These are phyloP conservation scores for Crotalus horridus DNA, from an alignment of 2,113 vertebrate species.

Conservation along the genomic window DNA sequence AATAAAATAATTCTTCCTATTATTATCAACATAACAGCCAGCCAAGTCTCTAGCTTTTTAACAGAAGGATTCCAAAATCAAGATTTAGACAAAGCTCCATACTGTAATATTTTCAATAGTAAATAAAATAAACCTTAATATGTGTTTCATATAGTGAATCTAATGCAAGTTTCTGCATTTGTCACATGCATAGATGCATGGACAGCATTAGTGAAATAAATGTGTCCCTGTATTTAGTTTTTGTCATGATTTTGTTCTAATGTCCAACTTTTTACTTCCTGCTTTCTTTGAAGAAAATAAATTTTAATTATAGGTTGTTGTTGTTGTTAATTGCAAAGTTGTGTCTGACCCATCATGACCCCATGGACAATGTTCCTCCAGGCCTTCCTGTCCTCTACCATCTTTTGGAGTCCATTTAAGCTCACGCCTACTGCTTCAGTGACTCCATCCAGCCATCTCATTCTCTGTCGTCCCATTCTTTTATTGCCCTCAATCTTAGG, in stretches of 20 bases:
- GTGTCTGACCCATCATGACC: no score
- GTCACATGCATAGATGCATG: neutral
- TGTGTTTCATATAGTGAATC: neutral
- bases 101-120: neutral
- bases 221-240: neutral
- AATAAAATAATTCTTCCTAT: neutral
- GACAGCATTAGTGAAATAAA: neutral
- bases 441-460: no score
- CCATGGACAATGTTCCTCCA: no score
- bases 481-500: no score
- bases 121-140: neutral
- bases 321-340: no score
- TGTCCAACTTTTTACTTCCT: neutral
- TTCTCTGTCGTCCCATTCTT: no score
- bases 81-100: neutral
- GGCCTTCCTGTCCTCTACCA: no score
- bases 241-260: neutral
- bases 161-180: neutral
- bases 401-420: no score
- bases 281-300: neutral
- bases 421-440: no score
- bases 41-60: neutral
- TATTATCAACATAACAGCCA: neutral
- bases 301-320: neutral
- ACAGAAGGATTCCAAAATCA: neutral